Evolutionary conservation across 2,888 invertebrate species (phyloP), one percentile per base, ranked within the genome.

Genomic region (Drosophila borborema): DNA sequence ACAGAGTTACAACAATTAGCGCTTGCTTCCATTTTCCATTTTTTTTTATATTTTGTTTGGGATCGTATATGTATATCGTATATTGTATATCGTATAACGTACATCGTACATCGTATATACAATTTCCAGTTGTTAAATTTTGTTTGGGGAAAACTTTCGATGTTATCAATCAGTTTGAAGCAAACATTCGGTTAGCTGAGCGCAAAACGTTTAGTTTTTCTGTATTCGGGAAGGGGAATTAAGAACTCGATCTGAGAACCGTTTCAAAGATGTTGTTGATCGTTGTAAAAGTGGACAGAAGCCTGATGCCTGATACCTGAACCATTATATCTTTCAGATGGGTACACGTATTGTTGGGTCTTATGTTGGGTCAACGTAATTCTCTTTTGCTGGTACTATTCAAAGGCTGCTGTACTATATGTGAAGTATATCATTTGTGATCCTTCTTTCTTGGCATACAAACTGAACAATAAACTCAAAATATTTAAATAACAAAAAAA

Each of bases 321-420:
- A 28, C 28, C 28, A 28, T 6, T 46, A 10, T 43, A 28, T 58
- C 34, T 31, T 45, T 56, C 12, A 34, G 53, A 28, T 23, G 60
- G 64, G 80, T 41, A 69, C 20, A 74, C 58, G 56, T 45, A 31
- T 41, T 55, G 14, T 20, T 14, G 55, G 65, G 36, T 40, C n/a
- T 28, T 46, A 43, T 59, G 49, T 36, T 53, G 62, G 76, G 64
- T 58, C 48, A 58, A 54, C 38, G 36, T 65, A 55, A 60, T 74
- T 72, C 48, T 49, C 46, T 62, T 60, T 56, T 59, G 49, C 20
- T 82, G 72, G 81, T 88, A 82, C 80, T 82, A 56, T 60, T 76
- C 74, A 83, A 91, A 91, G 91, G 91, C 91, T 91, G 90, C 90
- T 86, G 91, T 91, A 85, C 90, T 71, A 81, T 85, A 92, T 91